A percentile compares a stretch with the other conserved stretches of the same genome.
Conservation (phyloP, 2,888 invertebrate genomes). For the Leucophenga montana region DNA sequence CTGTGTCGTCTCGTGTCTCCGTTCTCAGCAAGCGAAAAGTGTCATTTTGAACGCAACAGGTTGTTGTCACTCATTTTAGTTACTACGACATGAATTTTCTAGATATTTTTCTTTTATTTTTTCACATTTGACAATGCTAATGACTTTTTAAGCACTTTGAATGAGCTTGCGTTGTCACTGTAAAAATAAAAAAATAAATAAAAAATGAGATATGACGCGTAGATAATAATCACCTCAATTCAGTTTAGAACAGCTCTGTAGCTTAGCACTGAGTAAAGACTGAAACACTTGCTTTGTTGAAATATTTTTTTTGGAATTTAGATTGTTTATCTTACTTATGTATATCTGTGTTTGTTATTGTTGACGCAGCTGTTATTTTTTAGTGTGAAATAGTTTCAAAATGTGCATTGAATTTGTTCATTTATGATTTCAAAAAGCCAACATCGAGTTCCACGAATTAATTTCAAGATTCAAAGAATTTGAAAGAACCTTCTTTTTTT, state of each 20-base stretch:
- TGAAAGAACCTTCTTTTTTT: no score
- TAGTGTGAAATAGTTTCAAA: not conserved
- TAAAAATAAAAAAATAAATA: no score
- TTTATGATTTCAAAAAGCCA: no score
- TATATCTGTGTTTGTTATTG: not conserved
- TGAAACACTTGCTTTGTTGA: slow-evolving; percentile 2
- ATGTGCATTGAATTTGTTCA: no score
- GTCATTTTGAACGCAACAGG: slow-evolving; percentile 3
- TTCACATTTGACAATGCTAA: not conserved
- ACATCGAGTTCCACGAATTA: no score
- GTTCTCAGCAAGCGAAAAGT: not conserved
- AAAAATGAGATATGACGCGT: no score
- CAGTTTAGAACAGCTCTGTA: not conserved
- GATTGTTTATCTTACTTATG: not conserved
- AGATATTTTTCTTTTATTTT: not conserved
- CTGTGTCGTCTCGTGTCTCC: not conserved
- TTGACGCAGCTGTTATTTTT: not conserved
- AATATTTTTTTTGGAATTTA: not conserved
- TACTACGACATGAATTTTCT: not conserved
- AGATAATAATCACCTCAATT: not conserved
- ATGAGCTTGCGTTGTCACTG: not conserved
- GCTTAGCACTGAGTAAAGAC: not conserved
- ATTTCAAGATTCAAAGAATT: no score
- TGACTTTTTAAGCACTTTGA: slow-evolving; percentile 19
- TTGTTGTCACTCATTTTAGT: slow-evolving; percentile 10